phyloP scores from a whole-genome alignment of 2,113 vertebrate genomes.

The Toxostoma redivivum region DNA sequence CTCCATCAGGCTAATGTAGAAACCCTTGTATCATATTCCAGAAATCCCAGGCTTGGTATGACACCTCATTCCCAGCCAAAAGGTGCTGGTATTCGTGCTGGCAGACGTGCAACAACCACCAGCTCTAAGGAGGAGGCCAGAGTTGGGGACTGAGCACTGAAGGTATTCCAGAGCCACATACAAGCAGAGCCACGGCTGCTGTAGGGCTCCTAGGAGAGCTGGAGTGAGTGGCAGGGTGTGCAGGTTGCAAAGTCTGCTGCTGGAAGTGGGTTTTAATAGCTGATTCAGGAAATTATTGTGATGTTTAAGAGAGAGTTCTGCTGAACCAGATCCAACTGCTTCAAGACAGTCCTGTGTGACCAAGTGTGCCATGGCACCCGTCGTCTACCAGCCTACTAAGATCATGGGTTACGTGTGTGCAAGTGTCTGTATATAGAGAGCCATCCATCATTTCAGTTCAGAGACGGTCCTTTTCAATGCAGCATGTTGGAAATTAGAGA shows the following conservation, averaged over 20 bases:
- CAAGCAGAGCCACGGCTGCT: neutral
- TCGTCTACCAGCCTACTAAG: neutral
- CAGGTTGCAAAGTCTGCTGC: neutral
- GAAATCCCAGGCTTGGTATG: conserved; percentile 18
- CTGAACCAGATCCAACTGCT: neutral
- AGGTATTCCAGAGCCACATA: neutral
- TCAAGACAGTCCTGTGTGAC: neutral
- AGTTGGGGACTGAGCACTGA: neutral
- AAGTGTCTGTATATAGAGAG: neutral
- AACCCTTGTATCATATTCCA: conserved; percentile 1
- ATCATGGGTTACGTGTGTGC: neutral
- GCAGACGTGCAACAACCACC: neutral
- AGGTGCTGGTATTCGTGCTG: conserved; percentile 5
- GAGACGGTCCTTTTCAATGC: neutral
- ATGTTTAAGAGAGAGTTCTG: neutral
- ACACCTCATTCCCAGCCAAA: neutral
- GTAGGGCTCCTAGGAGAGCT: neutral
- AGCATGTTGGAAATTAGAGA: neutral
- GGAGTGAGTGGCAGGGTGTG: neutral
- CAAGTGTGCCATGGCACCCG: neutral
- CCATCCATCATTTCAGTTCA: neutral
- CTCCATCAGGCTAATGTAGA: neutral
- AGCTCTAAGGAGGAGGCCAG: neutral
- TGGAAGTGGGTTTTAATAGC: neutral
- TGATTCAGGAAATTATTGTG: neutral